phyloP scores from a whole-genome alignment of 2,113 vertebrate species.

The Alaudala cheleensis region DNA sequence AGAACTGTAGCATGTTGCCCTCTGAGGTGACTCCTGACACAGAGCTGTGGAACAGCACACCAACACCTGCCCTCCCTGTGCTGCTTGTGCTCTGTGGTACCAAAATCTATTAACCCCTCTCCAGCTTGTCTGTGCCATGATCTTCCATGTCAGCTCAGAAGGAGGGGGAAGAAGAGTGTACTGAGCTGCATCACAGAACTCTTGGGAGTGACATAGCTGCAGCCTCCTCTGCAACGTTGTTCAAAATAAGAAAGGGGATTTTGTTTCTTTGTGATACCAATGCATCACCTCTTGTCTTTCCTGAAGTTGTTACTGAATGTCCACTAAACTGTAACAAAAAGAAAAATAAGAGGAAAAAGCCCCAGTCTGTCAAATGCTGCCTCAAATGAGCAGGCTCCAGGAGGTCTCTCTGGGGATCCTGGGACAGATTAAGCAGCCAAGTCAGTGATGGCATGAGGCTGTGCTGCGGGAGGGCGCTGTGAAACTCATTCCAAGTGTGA shows the following conservation, averaged over 20 bases:
- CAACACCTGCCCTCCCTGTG: rapidly evolving
- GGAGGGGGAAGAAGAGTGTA: neutral
- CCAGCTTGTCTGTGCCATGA: neutral
- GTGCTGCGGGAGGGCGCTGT: rapidly evolving
- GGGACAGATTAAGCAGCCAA: neutral
- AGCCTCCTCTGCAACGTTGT: neutral
- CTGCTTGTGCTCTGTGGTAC: rapidly evolving
- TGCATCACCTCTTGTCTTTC: neutral
- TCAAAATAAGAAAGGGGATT: neutral
- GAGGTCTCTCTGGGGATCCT: neutral
- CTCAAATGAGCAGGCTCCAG: neutral
- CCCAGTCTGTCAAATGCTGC: neutral
- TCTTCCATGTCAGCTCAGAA: neutral
- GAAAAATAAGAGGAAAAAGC: neutral
- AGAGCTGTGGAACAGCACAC: neutral
- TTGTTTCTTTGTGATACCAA: neutral
- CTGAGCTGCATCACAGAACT: neutral
- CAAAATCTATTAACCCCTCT: neutral
- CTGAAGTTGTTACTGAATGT: neutral
- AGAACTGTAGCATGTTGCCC: rapidly evolving
- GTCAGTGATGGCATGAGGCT: neutral
- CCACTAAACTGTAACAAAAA: neutral
- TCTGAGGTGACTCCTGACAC: rapidly evolving
- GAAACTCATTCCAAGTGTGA: constrained; percentile 4
- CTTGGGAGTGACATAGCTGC: neutral